Evolutionary conservation across 2,888 invertebrate species (phyloP).

Genomic region (Drosophila subsilvestris): DNA sequence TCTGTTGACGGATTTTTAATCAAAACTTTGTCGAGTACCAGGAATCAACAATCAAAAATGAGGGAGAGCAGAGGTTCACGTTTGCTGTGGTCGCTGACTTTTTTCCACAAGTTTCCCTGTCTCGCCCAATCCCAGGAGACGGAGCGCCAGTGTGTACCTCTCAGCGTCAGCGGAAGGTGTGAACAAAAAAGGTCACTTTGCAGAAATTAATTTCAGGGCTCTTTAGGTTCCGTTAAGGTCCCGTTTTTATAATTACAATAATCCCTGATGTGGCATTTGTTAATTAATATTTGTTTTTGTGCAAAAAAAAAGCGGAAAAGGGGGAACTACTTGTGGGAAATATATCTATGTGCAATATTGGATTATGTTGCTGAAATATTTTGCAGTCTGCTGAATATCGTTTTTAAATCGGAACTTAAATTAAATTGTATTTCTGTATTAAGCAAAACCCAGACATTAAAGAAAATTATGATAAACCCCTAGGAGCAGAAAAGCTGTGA

Average conservation of each 20-base stretch:
- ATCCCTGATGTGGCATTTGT: slow-evolving; percentile 29
- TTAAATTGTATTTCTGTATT: background rate
- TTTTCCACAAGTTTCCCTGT: slow-evolving; percentile 25
- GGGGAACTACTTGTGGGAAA: slow-evolving; percentile 28
- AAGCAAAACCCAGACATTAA: background rate
- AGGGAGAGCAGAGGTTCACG: slow-evolving; percentile 13
- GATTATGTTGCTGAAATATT: slow-evolving; percentile 54
- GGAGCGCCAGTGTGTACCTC: background rate
- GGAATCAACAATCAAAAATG: background rate
- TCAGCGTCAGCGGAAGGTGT: background rate
- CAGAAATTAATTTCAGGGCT: slow-evolving; percentile 29
- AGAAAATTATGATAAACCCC: background rate
- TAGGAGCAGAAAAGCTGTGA: background rate
- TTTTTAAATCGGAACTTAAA: background rate
- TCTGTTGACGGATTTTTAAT: slow-evolving; percentile 41
- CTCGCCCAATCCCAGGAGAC: background rate
- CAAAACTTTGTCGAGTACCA: slow-evolving; percentile 33
- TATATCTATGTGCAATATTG: slow-evolving; percentile 57
- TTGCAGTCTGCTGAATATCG: slow-evolving; percentile 22
- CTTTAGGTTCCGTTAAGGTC: slow-evolving; percentile 20
- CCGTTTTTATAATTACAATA: slow-evolving; percentile 31
- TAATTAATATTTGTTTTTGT: slow-evolving; percentile 28
- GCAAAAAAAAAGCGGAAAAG: slow-evolving; percentile 10
- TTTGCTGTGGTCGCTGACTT: slow-evolving; percentile 27
- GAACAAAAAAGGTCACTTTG: background rate